Evolutionary conservation across 2,888 invertebrate species (phyloP).

Genomic region (Tenthredo distinguenda): DNA sequence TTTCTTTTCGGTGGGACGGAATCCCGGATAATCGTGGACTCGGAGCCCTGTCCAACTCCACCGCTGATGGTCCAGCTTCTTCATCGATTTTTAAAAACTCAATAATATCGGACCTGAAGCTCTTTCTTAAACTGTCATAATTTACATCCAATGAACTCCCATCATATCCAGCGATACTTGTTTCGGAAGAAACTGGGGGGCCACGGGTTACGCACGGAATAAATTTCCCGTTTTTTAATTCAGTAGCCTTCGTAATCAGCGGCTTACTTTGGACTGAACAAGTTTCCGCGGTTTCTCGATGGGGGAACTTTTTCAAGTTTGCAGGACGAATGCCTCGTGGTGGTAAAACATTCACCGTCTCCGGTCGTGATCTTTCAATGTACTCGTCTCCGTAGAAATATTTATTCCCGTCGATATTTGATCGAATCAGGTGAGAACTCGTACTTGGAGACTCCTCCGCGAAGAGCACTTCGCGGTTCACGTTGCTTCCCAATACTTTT

Average conservation of each 20-base stretch:
- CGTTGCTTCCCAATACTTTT: not conserved
- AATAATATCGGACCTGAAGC: not conserved
- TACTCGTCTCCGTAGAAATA: not conserved
- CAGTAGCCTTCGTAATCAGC: not conserved
- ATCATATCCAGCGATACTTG: conserved; percentile 10
- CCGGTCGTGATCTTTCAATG: not conserved
- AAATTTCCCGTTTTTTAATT: conserved; percentile 3
- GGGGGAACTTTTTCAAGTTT: not conserved
- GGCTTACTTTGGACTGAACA: not conserved
- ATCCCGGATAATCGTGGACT: not conserved
- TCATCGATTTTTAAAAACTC: not conserved
- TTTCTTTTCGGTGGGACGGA: not conserved
- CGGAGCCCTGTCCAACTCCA: not conserved
- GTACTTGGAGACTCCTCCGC: not conserved
- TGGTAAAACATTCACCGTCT: conserved; percentile 3
- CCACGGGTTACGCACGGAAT: not conserved
- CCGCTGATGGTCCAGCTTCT: too few relatives aligned
- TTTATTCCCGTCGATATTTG: not conserved
- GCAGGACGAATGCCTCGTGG: not conserved
- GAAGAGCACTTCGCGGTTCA: not conserved
- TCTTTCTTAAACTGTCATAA: not conserved
- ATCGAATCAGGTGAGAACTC: too few relatives aligned
- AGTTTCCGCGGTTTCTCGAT: not conserved
- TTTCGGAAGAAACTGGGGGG: not conserved
- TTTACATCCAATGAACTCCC: conserved; percentile 15